Evolutionary conservation across 2,113 vertebrate genomes (phyloP), one percentile per base, ranked within the genome.

Genomic region (Thomomys bottae): DNA sequence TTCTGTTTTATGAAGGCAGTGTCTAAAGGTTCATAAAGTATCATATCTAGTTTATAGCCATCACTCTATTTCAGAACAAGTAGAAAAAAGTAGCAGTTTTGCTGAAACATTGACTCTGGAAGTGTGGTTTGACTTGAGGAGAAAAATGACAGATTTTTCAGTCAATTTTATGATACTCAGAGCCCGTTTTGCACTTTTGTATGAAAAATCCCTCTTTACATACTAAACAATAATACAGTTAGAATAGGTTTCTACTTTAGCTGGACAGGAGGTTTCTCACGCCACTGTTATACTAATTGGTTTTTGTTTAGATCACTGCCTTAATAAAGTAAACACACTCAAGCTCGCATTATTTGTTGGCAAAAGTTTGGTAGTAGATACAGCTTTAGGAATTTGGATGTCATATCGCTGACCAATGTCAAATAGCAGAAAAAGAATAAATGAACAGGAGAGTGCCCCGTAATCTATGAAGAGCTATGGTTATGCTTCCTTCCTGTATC

Each of bases 1-100:
- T 87, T 94, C 77, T 84, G 20, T 66, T 66, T 78, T 59, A 61
- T 42, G 61, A 84, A 92, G 57, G 26, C 14, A 30, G 20, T 91
- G 9, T 36, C 79, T 83, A 40, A 63, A 83, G 61, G 28, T 66
- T 70, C 79, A 36, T 64, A 38, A 92, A 80, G 36, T 73, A 11
- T 28, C 26, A 77, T 30, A 8, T 64, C 73, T 82, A 40, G n/a
- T n/a, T n/a, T n/a, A n/a, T n/a, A n/a, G n/a, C n/a, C n/a, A n/a
- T n/a, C n/a, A n/a, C n/a, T 64, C 73, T 82, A 40, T 77, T 68
- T 36, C 67, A 87, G n/a, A 87, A 42, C 54, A 81, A 87, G 72
- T 42, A 82, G 38, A 61, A 82, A 66, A 71, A n/a, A 45, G 30
- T 80, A 45, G 54, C 38, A 40, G 26, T 30, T 66, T 36, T 63